Base-by-base conservation (phyloP, 2,113 vertebrate genomes). In the Heliornis fulica region DNA sequence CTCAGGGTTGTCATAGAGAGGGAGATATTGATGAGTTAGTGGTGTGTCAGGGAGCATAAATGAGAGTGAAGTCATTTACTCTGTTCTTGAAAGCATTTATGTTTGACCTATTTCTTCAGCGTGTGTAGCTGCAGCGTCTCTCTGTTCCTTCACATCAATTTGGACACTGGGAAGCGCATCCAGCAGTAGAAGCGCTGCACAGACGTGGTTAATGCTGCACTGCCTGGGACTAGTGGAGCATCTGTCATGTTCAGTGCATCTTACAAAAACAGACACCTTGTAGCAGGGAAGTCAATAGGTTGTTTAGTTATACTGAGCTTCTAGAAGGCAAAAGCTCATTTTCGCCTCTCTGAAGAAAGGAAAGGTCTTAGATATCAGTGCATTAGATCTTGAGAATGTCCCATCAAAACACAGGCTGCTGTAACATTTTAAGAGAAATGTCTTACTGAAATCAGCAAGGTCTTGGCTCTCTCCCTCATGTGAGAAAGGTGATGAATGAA, bases 301-400 rank as follows among this genome's bases (percentile, higher is more conserved):
- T 95, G 65, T 90, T 97, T 79, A 90, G 88, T 81, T 89, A 84
- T 23, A 92, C 31, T 40, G 68, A 94, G 88, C 77, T 82, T 89
- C 51, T n/a, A 54, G 65, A 92, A 79, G 46, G 80, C 63, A 60
- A 94, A 91, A 54, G 4, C 68, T 95, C 64, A 82, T 94, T 95
- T 92, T 79, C 87, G 46, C 45, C 51, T 71, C 77, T 87, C 79
- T 40, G 15, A 85, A 90, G 75, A 64, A 91, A 56, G 29, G 41
- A 70, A 91, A 92, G 89, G 72, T 89, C 83, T 93, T 25, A 0
- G 36, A 34, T 86, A 78, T 29, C 59, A 26, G 38, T 32, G 59
- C 75, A 32, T 84, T 74, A 82, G 46, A 70, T 91, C 88, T 85
- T 50, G 53, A 48, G 56, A 65, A 82, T 32, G 65, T 70, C 83